Percentiles rank a stretch among this genome's conserved stretches.
These are phyloP conservation scores for Porites cylindrica DNA, from an alignment of 92 coral and sea anemone species.

Conservation along the genomic window DNA sequence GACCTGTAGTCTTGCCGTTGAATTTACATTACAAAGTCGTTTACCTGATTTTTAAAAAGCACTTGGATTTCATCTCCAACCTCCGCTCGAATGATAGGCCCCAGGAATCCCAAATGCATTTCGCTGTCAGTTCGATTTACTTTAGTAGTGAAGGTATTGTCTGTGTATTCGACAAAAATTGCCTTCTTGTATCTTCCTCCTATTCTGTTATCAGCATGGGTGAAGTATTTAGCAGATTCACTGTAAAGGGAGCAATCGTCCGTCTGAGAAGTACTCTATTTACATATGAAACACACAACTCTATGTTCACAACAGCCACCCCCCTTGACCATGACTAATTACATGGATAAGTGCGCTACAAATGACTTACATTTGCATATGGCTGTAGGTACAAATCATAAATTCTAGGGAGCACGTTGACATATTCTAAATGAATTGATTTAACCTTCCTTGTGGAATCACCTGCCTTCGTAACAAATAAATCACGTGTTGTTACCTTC, in stretches of 20 bases:
- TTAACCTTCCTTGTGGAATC: too few relatives aligned
- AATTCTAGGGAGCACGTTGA: too few relatives aligned
- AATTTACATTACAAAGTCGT: not conserved
- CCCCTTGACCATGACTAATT: too few relatives aligned
- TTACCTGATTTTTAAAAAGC: conserved; percentile 74
- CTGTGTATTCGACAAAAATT: conserved; percentile 65
- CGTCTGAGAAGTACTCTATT: too few relatives aligned
- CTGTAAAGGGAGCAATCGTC: conserved; percentile 16
- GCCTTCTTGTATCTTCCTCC: conserved; percentile 84
- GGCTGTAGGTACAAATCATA: too few relatives aligned
- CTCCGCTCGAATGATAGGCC: conserved; percentile 90
- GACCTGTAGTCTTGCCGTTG: too few relatives aligned
- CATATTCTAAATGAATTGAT: too few relatives aligned
- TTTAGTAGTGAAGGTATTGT: conserved; percentile 52
- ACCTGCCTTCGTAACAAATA: too few relatives aligned
- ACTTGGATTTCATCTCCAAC: conserved; percentile 78
- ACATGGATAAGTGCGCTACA: too few relatives aligned
- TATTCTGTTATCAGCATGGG: conserved; percentile 68
- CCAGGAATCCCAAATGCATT: conserved; percentile 71
- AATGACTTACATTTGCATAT: too few relatives aligned
- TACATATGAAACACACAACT: too few relatives aligned
- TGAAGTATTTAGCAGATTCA: conserved; percentile 74
- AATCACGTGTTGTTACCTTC: conserved; percentile 35
- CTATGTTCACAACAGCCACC: too few relatives aligned
- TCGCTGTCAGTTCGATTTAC: conserved; percentile 29